Conservation (phyloP, 2,113 vertebrate species). For the Penelope pileata region DNA sequence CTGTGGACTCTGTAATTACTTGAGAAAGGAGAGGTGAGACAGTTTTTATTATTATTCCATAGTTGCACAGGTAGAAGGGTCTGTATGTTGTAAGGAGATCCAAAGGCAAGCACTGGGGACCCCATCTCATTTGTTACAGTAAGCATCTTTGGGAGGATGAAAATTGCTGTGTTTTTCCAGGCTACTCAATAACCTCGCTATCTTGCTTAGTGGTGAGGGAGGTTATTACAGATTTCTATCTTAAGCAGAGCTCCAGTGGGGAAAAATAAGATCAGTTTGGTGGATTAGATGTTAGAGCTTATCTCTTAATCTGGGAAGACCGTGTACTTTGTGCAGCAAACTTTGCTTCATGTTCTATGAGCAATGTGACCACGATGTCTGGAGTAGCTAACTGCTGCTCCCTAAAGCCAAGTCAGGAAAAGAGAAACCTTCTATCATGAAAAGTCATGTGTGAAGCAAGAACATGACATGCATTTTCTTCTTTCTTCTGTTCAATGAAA, state of each 20-base stretch:
- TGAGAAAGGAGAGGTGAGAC: background rate
- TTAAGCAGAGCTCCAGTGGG: background rate
- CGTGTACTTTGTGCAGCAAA: background rate
- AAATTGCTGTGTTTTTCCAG: background rate
- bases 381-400: slow-evolving; percentile 14
- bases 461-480: background rate
- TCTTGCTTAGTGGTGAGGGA: background rate
- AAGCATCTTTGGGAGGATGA: background rate
- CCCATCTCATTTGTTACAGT: background rate
- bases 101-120: background rate
- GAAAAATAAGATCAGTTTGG: background rate
- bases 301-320: background rate
- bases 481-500: background rate
- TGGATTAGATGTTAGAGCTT: background rate
- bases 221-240: slow-evolving; percentile 10
- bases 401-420: background rate
- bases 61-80: background rate
- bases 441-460: background rate
- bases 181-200: background rate
- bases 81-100: background rate
- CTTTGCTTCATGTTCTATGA: background rate
- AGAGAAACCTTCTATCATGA: background rate
- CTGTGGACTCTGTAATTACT: background rate
- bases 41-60: background rate
- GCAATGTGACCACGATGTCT: rapidly evolving